These are phyloP conservation scores for Oxyura jamaicensis DNA, from an alignment of 2,113 vertebrate genomes.

Conservation along the genomic window DNA sequence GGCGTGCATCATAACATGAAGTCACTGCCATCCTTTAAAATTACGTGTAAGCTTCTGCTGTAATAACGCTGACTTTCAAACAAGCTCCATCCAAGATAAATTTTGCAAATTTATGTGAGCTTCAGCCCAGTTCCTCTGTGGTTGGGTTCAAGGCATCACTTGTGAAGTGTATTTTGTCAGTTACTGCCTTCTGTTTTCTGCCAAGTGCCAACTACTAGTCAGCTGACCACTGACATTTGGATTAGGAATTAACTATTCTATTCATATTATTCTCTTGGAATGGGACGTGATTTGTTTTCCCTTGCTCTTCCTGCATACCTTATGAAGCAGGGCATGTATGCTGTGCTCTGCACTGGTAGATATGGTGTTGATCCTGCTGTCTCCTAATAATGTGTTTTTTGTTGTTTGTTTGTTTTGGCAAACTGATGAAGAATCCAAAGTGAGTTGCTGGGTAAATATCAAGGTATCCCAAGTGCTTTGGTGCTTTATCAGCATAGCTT, in stretches of 20 bases:
- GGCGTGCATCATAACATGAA: rapidly evolving
- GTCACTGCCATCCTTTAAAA: not conserved
- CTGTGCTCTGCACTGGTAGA: not conserved
- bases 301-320: not conserved
- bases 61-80: not conserved
- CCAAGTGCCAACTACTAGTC: not conserved
- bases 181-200: not conserved
- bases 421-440: not conserved
- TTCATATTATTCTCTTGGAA: not conserved
- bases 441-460: not conserved
- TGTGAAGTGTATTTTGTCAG: not conserved
- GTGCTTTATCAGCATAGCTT: not conserved
- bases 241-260: slow-evolving; percentile 18
- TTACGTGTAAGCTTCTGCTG: rapidly evolving
- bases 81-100: not conserved
- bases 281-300: not conserved
- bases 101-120: not conserved
- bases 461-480: not conserved
- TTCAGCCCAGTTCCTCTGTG: not conserved
- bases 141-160: not conserved
- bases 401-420: not conserved
- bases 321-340: not conserved
- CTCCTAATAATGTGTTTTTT: not conserved
- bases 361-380: not conserved
- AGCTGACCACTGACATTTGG: slow-evolving; percentile 33